Conservation (phyloP, 2,888 invertebrate species). For the Drosophila anceps region DNA sequence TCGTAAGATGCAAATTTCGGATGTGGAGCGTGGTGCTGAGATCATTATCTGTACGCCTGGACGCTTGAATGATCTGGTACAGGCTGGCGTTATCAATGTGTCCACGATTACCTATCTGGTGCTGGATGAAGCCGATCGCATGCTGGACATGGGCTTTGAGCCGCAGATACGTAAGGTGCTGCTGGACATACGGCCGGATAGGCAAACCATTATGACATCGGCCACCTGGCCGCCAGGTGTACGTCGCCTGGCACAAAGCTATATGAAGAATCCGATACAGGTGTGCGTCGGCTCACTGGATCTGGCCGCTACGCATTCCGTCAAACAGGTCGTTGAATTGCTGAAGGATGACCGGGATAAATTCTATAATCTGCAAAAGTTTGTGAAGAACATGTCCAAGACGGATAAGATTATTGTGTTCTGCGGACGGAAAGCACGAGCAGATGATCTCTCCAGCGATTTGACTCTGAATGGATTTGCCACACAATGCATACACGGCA, state of each 20-base stretch:
- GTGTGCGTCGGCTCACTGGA: slow-evolving; percentile 95
- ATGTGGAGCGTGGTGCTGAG: slow-evolving; percentile 92
- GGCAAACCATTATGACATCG: slow-evolving; percentile 98
- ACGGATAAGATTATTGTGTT: slow-evolving; percentile 96
- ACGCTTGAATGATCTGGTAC: slow-evolving; percentile 94
- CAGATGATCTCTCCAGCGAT: slow-evolving; percentile 93
- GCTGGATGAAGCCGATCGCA: slow-evolving; percentile 96
- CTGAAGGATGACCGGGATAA: slow-evolving; percentile 90
- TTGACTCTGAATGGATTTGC: slow-evolving; percentile 89
- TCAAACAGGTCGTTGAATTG: slow-evolving; percentile 92
- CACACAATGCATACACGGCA: slow-evolving; percentile 95
- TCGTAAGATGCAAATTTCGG: slow-evolving; percentile 91
- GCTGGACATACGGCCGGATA: slow-evolving; percentile 92
- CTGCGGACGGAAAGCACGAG: slow-evolving; percentile 93
- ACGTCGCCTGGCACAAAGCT: slow-evolving; percentile 92
- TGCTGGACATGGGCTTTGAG: slow-evolving; percentile 95
- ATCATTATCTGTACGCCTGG: slow-evolving; percentile 98
- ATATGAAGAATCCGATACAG: slow-evolving; percentile 95
- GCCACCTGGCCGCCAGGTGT: slow-evolving; percentile 98
- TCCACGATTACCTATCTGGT: slow-evolving; percentile 94
- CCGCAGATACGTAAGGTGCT: slow-evolving; percentile 94
- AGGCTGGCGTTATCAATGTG: slow-evolving; percentile 90
- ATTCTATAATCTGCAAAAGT: slow-evolving; percentile 88
- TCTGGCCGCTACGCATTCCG: slow-evolving; percentile 95
- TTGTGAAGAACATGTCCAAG: slow-evolving; percentile 89